Conservation (phyloP, 2,113 vertebrate genomes). For the Sisor rabdophorus region DNA sequence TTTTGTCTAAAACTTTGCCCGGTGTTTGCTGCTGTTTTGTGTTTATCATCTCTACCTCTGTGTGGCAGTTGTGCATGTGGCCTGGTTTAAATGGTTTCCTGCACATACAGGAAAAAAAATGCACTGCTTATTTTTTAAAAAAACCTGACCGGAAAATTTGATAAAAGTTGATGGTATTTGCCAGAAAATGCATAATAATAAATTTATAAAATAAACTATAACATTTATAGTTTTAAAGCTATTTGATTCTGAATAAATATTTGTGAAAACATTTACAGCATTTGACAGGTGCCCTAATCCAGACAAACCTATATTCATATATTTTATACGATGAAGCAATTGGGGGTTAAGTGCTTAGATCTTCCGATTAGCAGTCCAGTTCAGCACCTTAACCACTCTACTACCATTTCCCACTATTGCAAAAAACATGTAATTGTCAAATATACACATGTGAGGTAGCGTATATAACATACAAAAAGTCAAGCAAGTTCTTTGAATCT, state of each 20-base stretch:
- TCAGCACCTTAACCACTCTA: too few species aligned
- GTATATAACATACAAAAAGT: neutral
- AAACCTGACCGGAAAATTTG: neutral
- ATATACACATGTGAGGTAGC: neutral
- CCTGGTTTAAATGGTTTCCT: slow-evolving; percentile 48
- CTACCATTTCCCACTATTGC: too few species aligned
- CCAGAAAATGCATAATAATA: neutral
- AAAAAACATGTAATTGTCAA: neutral
- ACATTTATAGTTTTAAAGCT: neutral
- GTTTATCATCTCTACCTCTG: slow-evolving; percentile 24
- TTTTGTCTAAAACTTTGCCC: slow-evolving; percentile 41
- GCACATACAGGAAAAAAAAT: neutral
- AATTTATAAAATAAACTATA: neutral
- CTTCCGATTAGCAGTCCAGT: too few species aligned
- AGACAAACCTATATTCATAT: too few species aligned
- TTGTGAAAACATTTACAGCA: too few species aligned
- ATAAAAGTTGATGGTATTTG: neutral
- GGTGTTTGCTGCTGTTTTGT: slow-evolving; percentile 31
- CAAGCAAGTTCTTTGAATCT: neutral
- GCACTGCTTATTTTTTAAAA: too few species aligned
- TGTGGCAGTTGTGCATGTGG: slow-evolving; percentile 42
- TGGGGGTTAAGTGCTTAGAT: too few species aligned
- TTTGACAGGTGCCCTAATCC: too few species aligned
- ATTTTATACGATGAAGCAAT: too few species aligned
- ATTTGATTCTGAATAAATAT: neutral